Base-by-base conservation (phyloP, 2,888 invertebrate genomes). In the Synergus japonicus region DNA sequence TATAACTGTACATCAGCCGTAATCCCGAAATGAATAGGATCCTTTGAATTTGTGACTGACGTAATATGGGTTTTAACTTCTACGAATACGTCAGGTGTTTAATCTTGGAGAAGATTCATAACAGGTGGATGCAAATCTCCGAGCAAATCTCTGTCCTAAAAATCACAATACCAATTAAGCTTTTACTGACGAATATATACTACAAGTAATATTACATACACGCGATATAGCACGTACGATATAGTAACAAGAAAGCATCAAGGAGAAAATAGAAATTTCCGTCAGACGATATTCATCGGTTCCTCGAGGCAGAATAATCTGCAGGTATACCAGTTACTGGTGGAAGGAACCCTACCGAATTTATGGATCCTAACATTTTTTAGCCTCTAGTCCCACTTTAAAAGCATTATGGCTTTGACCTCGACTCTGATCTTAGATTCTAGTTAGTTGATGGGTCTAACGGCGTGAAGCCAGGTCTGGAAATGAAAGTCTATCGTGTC, bases 401-500 rank as follows among this genome's bases (percentile, higher is more conserved):
- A 82, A 83, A 66, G 76, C 76, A 79, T 78, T 78, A 81, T 63
- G 79, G 78, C 76, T 76, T 63, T 81, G 82, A 82, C 83, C 80
- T 73, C 79, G 76, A 69, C 78, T 64, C 78, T 81, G 82, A 83
- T 82, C 81, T 82, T 84, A 73, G 82, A 83, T 83, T 81, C 82
- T 76, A 69, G 81, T 69, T 78, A 76, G 81, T 80, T 83, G 64
- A 64, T 76, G 78, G 78, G 67, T 46, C 78, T 78, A 73, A 76
- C 46, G 76, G 64, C 54, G 60, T n/a, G 60, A 44, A 15, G 49
- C 37, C 10, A n/a, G 54, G 10, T 8, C 49, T 54, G 15, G 60
- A 18, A 60, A 60, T 22, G n/a, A 22, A n/a, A 4, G 60, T 60
- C 22, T 60, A 22, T 60, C 60, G 18, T 9, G 12, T 60, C 22